Conservation (phyloP, 2,113 vertebrate species). For the Himantopus leucocephalus region DNA sequence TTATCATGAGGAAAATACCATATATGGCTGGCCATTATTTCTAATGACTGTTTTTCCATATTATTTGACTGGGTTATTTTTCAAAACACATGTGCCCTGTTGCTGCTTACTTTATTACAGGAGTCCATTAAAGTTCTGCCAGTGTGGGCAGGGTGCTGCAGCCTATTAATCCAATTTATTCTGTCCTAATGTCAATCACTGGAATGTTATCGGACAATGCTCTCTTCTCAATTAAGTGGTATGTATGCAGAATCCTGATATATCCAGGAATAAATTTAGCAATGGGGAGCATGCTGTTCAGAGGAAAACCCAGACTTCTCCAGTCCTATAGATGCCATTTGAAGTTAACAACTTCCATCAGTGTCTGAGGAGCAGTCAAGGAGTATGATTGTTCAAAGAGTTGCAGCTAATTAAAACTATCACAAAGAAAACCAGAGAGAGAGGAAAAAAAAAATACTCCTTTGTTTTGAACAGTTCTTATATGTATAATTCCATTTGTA, state of each 20-base stretch:
- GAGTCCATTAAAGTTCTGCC: constrained; percentile 12
- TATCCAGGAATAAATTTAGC: constrained; percentile 3
- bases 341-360: constrained; percentile 61
- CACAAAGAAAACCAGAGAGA: constrained; percentile 52
- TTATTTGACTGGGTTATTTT: neutral
- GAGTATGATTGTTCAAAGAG: constrained; percentile 51
- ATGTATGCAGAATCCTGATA: constrained; percentile 3
- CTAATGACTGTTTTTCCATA: neutral
- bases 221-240: neutral
- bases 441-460: neutral
- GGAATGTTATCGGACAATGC: constrained; percentile 18
- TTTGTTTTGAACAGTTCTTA: constrained; percentile 58
- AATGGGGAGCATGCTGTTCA: neutral
- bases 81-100: neutral
- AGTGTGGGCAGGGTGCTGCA: neutral
- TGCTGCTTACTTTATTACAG: neutral
- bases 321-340: constrained; percentile 41
- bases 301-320: constrained; percentile 8
- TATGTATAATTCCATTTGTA: constrained; percentile 75
- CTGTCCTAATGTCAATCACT: constrained; percentile 37
- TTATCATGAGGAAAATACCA: neutral
- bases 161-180: constrained; percentile 55
- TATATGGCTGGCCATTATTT: neutral
- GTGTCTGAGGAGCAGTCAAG: constrained; percentile 44
- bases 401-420: constrained; percentile 66